phyloP scores from a whole-genome alignment of 2,113 vertebrate species.

The Pollimyrus isidori region DNA sequence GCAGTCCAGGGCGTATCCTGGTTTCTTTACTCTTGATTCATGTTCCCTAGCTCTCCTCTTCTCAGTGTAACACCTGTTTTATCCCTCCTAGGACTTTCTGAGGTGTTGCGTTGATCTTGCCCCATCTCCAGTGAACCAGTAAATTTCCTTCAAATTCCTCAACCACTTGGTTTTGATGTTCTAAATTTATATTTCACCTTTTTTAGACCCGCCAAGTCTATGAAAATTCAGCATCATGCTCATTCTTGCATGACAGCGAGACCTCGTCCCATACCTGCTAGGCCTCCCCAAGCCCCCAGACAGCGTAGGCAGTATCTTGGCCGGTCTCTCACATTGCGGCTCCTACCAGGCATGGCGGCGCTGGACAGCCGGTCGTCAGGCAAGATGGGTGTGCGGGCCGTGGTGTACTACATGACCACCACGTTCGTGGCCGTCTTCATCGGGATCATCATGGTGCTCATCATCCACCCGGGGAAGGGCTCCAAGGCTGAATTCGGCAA shows the following conservation, averaged over 20 bases:
- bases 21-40: background rate
- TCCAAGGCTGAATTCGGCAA: constrained; percentile 82
- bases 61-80: background rate
- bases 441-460: constrained; percentile 89
- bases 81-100: background rate
- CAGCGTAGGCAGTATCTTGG: background rate
- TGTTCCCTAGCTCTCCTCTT: background rate
- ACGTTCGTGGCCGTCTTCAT: constrained; percentile 91
- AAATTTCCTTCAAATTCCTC: background rate
- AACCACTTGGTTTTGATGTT: background rate
- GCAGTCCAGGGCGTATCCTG: background rate
- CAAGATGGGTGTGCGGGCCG: constrained; percentile 89
- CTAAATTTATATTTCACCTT: background rate
- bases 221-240: background rate
- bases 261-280: background rate
- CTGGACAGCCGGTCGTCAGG: constrained; percentile 91
- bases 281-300: background rate
- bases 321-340: background rate
- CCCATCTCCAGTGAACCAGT: background rate
- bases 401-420: constrained; percentile 91
- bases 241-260: background rate
- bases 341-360: constrained; percentile 77
- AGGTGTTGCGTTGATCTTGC: background rate
- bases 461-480: constrained; percentile 91
- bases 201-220: background rate